Evolutionary conservation across 2,888 invertebrate species (phyloP).

Genomic region (Diaprepes abbreviatus): DNA sequence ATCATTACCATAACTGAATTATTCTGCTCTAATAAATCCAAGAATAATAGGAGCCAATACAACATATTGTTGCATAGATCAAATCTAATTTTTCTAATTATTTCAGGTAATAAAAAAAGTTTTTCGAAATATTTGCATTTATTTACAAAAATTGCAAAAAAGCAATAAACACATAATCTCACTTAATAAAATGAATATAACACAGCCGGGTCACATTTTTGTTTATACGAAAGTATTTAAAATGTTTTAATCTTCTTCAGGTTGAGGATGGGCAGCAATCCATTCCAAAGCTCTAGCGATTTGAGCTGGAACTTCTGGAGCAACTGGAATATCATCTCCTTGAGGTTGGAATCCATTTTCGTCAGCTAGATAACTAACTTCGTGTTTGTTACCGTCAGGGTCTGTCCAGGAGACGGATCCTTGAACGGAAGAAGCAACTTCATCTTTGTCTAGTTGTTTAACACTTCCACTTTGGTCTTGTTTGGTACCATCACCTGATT

Average conservation of each 20-base stretch:
- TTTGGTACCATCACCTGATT: conserved; percentile 74
- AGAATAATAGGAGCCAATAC: too few relatives aligned
- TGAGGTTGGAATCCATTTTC: conserved; percentile 71
- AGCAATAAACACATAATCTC: too few relatives aligned
- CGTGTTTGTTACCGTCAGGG: conserved; percentile 69
- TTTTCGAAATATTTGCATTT: too few relatives aligned
- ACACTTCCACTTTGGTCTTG: conserved; percentile 71
- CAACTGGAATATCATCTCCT: conserved; percentile 64
- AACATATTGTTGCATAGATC: too few relatives aligned
- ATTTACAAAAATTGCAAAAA: too few relatives aligned
- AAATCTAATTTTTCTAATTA: too few relatives aligned
- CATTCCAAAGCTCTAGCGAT: conserved; percentile 79
- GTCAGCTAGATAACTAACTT: conserved; percentile 69
- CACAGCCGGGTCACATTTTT: too few relatives aligned
- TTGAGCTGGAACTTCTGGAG: conserved; percentile 75
- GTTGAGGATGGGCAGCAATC: conserved; percentile 70
- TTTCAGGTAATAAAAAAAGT: too few relatives aligned
- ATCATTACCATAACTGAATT: too few relatives aligned
- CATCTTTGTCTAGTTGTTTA: conserved; percentile 61
- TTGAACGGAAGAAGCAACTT: conserved; percentile 51
- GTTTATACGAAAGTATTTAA: not conserved
- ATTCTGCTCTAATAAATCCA: too few relatives aligned
- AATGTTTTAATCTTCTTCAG: too few relatives aligned
- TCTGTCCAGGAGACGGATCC: conserved; percentile 66
- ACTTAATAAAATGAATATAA: too few relatives aligned